These are phyloP conservation scores for Pollenia griseotomentosa DNA, from an alignment of 2,888 invertebrate genomes.

Conservation along the genomic window DNA sequence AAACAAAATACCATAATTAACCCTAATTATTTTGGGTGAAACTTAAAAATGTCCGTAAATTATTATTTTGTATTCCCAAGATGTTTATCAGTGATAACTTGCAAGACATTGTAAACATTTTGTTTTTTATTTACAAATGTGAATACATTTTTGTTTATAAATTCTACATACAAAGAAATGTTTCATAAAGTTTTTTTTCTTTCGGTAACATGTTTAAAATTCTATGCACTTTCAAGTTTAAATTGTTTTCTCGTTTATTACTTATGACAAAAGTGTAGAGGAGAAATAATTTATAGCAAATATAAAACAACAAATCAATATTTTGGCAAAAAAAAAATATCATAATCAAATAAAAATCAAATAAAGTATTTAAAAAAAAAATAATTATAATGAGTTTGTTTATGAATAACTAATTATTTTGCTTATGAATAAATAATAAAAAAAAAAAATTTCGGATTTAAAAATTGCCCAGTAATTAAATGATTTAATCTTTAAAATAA, in stretches of 20 bases:
- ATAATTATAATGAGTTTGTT: not conserved
- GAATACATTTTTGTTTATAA: not conserved
- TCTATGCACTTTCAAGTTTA: conserved; percentile 27
- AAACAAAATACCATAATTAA: not conserved
- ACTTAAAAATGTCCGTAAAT: not conserved
- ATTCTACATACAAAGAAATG: not conserved
- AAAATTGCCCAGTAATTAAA: conserved; percentile 18
- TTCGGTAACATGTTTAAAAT: conserved; percentile 13
- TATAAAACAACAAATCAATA: not conserved
- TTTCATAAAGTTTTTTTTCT: not conserved
- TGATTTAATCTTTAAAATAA: conserved; percentile 30
- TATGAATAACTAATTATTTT: not conserved
- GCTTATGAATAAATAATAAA: not conserved
- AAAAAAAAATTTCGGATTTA: not conserved
- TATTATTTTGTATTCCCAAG: conserved; percentile 44
- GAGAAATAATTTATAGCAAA: conserved; percentile 33
- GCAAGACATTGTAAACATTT: conserved; percentile 16
- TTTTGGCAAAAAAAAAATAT: conserved; percentile 37
- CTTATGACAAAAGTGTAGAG: conserved; percentile 25
- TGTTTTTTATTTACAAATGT: not conserved
- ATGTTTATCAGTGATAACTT: conserved; percentile 33
- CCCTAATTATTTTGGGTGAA: conserved; percentile 26
- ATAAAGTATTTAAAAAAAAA: not conserved
- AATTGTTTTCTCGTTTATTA: conserved; percentile 31
- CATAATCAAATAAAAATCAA: not conserved